Conservation (phyloP, 2,113 vertebrate genomes). For the Aviceda subcristata region DNA sequence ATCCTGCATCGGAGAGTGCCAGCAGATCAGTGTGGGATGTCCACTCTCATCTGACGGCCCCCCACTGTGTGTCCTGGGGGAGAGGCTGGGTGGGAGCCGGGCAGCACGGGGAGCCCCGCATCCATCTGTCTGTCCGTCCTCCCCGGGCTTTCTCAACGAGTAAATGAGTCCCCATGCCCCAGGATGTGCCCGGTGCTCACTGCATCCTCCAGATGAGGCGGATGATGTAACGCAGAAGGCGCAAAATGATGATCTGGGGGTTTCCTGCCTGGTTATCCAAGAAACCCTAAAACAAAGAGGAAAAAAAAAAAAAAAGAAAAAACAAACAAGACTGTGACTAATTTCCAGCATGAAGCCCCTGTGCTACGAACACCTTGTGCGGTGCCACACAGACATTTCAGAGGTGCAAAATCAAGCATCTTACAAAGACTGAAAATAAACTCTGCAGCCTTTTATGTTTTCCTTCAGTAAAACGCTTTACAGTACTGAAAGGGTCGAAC, state of each 20-base stretch:
- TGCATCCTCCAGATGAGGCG: conserved; percentile 76
- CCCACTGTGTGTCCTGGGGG: neutral
- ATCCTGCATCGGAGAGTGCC: neutral
- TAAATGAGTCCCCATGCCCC: neutral
- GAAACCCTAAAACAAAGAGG: conserved; percentile 60
- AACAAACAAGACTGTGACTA: accelerated
- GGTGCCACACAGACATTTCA: neutral
- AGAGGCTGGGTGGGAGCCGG: neutral
- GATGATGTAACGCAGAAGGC: conserved; percentile 72
- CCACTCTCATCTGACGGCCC: neutral
- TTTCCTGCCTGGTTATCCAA: conserved; percentile 49
- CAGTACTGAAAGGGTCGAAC: neutral
- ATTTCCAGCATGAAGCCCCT: neutral
- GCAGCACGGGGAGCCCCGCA: neutral
- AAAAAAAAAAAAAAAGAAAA: neutral
- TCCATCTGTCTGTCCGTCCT: neutral
- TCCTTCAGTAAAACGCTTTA: neutral
- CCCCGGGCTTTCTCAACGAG: neutral
- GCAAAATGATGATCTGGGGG: conserved; percentile 69
- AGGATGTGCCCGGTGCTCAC: neutral
- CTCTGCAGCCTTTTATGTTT: accelerated
- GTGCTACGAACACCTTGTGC: accelerated
- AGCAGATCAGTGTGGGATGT: neutral
- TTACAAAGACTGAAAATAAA: neutral
- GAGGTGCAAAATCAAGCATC: neutral